Conservation (phyloP, 2,113 vertebrate species). For the Turnix velox region DNA sequence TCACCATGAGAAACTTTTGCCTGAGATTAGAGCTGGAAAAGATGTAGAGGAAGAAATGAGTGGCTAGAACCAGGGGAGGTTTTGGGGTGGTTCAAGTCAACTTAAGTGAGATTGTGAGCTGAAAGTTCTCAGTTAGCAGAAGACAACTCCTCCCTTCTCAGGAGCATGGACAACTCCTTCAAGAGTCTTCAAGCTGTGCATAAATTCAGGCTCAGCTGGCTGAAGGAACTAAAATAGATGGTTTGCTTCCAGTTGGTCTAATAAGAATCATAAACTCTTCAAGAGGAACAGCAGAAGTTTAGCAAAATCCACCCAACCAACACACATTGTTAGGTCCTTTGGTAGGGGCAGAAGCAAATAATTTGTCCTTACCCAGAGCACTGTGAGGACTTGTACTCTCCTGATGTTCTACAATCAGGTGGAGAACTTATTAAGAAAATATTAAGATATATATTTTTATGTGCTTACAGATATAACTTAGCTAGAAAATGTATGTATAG, state of each 20-base stretch:
- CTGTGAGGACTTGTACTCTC: neutral
- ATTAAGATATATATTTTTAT: neutral
- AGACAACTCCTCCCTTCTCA: neutral
- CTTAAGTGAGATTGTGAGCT: neutral
- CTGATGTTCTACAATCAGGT: neutral
- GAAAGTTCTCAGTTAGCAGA: neutral
- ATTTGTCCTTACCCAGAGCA: neutral
- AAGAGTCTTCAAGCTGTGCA: neutral
- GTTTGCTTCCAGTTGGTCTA: neutral
- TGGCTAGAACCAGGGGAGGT: neutral
- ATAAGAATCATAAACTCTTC: neutral
- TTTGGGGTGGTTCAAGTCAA: neutral
- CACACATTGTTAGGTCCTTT: neutral
- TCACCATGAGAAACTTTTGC: neutral
- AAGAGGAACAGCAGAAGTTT: neutral
- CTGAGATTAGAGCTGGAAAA: neutral
- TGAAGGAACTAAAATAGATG: neutral
- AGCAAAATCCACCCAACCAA: neutral
- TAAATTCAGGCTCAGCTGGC: neutral
- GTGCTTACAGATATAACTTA: too few species aligned
- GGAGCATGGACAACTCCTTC: neutral
- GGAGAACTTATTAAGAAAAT: neutral
- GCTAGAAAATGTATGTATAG: neutral
- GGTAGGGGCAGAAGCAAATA: neutral
- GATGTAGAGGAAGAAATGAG: neutral